These are phyloP conservation scores for Muricea muricata DNA, from an alignment of 92 coral and sea anemone genomes.

Conservation along the genomic window DNA sequence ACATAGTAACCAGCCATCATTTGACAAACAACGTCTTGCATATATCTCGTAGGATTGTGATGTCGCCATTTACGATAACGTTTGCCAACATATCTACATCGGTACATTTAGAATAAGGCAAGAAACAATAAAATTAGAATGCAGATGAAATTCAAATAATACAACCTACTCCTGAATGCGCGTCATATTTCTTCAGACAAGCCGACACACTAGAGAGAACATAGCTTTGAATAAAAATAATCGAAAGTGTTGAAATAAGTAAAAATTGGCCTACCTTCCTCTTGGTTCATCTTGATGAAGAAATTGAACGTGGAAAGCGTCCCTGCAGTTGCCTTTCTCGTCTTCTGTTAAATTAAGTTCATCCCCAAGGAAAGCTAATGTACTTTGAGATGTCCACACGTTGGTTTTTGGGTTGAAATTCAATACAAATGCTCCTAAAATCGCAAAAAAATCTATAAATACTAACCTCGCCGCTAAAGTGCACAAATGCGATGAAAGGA, in stretches of 20 bases:
- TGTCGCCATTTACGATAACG: slow-evolving; percentile 26
- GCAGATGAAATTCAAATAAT: too few relatives aligned
- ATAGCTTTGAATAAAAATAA: too few relatives aligned
- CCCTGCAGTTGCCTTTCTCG: slow-evolving; percentile 19
- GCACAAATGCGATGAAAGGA: too few relatives aligned
- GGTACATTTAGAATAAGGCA: too few relatives aligned
- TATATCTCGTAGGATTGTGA: slow-evolving; percentile 27
- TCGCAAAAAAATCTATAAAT: background rate
- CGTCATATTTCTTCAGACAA: too few relatives aligned
- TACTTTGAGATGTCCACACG: slow-evolving; percentile 37
- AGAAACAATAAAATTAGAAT: too few relatives aligned
- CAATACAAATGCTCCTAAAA: slow-evolving; percentile 30
- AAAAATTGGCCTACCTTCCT: background rate
- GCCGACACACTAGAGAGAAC: too few relatives aligned
- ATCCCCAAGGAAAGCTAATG: slow-evolving; percentile 37
- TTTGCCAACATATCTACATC: slow-evolving; percentile 32
- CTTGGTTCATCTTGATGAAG: slow-evolving; percentile 47
- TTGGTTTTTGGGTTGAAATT: slow-evolving; percentile 27
- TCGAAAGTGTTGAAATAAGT: too few relatives aligned
- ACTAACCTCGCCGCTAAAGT: too few relatives aligned
- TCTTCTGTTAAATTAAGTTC: slow-evolving; percentile 37
- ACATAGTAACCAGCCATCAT: slow-evolving; percentile 44
- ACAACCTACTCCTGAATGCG: too few relatives aligned
- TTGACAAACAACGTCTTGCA: slow-evolving; percentile 44
- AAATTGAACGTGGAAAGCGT: slow-evolving; percentile 32